Base-by-base conservation (phyloP, 2,113 vertebrate genomes). In the Uria aalge region DNA sequence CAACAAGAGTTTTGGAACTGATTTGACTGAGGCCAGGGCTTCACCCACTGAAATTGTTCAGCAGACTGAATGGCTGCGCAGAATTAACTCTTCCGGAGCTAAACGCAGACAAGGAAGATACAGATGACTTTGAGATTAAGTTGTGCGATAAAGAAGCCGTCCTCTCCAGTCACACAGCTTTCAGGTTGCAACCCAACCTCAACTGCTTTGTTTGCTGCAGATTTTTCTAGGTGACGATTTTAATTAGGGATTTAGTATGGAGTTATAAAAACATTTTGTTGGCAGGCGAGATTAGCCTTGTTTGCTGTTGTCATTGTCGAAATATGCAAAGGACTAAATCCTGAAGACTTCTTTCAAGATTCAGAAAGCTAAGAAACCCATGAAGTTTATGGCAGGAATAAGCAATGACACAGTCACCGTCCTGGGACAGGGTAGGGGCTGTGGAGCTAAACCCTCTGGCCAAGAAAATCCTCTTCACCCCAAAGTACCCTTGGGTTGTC, bases 261-360 rank as follows among this genome's bases (percentile, higher is more conserved):
- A 91, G 52, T 48, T 91, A 47, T 38, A 92, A 86, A 93, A 94
- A 12, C 80, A 81, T 67, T 92, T 67, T 94, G 64, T 96, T 92
- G 43, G 56, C 76, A 60, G 69, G 72, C 0, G 0, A 91, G 85
- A 84, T 91, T 75, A 95, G 48, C 43, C 29, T 83, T 96, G 85
- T 83, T 96, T 91, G 94, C 85, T 75, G 85, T 92, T 75, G 48
- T 68, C 66, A 11, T 92, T 92, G 83, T 66, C 36, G 45, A 95
- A 94, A 87, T 52, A 79, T 27, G 38, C 30, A 68, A 92, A 74
- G 73, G 32, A 53, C 76, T 89, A 87, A 94, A 87, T 91, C 60
- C 57, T 41, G 34, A 92, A 94, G 69, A 69, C 81, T 85, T 75
- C 72, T 22, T 59, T 85, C 38, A 79, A 57, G 34, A 34, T 38